phyloP scores from a whole-genome alignment of 2,888 invertebrate species.

The Pandemis corylana region DNA sequence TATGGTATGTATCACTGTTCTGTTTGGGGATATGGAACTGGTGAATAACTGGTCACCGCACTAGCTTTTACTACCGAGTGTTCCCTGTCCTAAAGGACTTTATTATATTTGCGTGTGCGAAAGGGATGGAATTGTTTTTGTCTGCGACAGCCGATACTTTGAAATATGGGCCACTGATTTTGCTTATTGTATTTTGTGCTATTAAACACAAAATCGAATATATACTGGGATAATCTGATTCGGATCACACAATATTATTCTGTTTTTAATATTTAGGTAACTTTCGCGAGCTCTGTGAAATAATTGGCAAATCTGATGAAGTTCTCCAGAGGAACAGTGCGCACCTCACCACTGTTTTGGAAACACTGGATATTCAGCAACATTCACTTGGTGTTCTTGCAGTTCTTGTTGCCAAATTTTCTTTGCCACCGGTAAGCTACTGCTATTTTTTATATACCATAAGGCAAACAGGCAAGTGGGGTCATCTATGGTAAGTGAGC shows the following conservation, averaged over 20 bases:
- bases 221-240: too few species aligned
- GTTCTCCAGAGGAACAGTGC: slow-evolving; percentile 92
- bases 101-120: too few species aligned
- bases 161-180: too few species aligned
- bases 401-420: slow-evolving; percentile 92
- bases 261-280: slow-evolving; percentile 82
- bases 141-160: too few species aligned
- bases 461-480: too few species aligned
- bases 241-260: background rate
- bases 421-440: slow-evolving; percentile 81
- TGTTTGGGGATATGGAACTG: too few species aligned
- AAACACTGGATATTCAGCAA: slow-evolving; percentile 95
- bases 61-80: too few species aligned
- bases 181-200: background rate
- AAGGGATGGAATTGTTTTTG: too few species aligned
- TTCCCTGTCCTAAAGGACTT: too few species aligned
- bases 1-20: too few species aligned
- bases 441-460: background rate
- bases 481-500: too few species aligned
- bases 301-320: slow-evolving; percentile 91
- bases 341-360: slow-evolving; percentile 95
- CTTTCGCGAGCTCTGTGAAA: slow-evolving; percentile 90
- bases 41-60: too few species aligned
- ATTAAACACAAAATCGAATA: background rate
- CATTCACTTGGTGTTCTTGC: slow-evolving; percentile 96